Evolutionary conservation across 2,113 vertebrate species (phyloP), one percentile per base, ranked within the genome.

Genomic region (Trematocara zebra): DNA sequence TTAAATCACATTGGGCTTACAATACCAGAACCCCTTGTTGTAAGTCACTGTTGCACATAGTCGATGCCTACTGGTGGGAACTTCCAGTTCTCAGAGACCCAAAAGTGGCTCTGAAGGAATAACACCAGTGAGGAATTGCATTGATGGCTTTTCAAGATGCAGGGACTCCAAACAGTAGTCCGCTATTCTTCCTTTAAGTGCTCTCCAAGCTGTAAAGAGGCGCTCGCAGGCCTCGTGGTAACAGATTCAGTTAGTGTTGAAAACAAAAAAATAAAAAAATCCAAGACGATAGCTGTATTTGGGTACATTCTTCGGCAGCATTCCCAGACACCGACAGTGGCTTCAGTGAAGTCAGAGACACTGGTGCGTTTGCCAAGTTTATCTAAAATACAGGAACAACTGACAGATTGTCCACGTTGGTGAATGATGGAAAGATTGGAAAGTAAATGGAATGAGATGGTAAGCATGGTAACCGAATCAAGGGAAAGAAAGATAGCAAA

Each of bases 111-210:
- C 86, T 86, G 85, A 9, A 88, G 87, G 83, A 76, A 83, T 78
- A 82, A 81, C 79, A 37, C 69, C 17, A 31, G 83, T 51, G 74
- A 52, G 42, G 52, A 89, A 82, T 82, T 49, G 51, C 59, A 23
- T 64, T 94, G 93, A 96, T 95, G 51, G 82, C 54, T 94, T 95
- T 94, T 95, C 92, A 96, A 95, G 93, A 93, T 88, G 92, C 52
- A 49, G 47, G 31, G 47, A 80, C 83, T 79, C 78, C 87, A 90
- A 95, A 94, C 90, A 90, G 93, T 82, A 94, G 91, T 93, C 91
- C 90, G 90, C 89, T 80, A 40, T 94, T 91, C 69, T 95, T 91
- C 64, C 86, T 87, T 69, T 87, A 93, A 94, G 87, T 85, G 35
- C 83, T 94, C 78, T 87, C 85, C 91, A 95, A 93, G 88, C 87